Base-by-base conservation (phyloP, 2,888 invertebrate species). In the Hydriomena furcata region DNA sequence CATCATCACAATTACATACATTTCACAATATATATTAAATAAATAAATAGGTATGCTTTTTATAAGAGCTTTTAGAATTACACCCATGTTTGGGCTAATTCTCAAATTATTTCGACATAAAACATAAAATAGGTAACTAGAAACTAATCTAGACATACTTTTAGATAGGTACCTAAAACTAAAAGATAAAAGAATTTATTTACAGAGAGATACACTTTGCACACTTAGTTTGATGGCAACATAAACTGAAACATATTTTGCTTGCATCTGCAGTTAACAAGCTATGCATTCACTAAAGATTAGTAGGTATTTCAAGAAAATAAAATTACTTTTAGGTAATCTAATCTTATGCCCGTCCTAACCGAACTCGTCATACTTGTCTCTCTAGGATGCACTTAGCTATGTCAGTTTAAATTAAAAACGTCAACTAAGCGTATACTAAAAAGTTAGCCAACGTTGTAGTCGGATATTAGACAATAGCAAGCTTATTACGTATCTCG, bases 1-100 rank as follows among this genome's bases (percentile, higher is more conserved):
- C 78, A 77, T 82, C 82, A 88, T 86, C 85, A 87, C 84, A 86
- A 77, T 82, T 31, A 37, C 37, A 28, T 72, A 73, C 65, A 74
- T 75, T 79, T 69, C 71, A 75, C 69, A 75, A 76, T 38, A 37
- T n/a, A 11, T 78, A 78, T 41, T 49, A 76, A 74, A 62, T 67
- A 73, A 79, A 80, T 82, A 80, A 82, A 79, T 77, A 59, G 50
- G 48, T 52, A 60, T 20, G 49, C 55, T 53, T 57, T 55, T 55
- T 60, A 49, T 34, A 55, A 53, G 51, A 55, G 51, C 58, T 44
- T 47, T 41, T 49, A 34, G 32, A 51, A 52, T 46, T 32, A 50
- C 55, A 51, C 42, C 44, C 7, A 36, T 21, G 30, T 8, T 34
- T 32, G 31, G 42, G 45, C 35, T 47, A 37, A 38, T 47, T 47